phyloP scores from a whole-genome alignment of 2,888 invertebrate genomes.

The Hydropsyche betteni region DNA sequence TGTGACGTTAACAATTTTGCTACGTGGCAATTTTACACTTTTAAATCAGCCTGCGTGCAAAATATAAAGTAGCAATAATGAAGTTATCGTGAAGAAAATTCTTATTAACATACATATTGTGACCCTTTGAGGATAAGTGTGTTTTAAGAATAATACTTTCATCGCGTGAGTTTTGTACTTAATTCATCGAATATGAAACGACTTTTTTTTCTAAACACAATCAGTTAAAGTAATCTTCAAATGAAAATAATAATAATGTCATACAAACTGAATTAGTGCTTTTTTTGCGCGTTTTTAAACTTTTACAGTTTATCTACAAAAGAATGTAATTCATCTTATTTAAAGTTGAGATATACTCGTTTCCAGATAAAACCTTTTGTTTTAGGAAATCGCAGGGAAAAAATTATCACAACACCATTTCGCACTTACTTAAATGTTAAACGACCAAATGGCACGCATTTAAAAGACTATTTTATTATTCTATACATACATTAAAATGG shows the following conservation, averaged over 20 bases:
- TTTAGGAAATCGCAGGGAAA: no score
- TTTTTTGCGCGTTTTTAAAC: neutral
- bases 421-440: slow-evolving; percentile 15
- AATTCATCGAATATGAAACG: no score
- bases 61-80: neutral
- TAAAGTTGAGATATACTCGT: slow-evolving; percentile 6
- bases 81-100: slow-evolving; percentile 1
- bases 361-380: slow-evolving; percentile 4
- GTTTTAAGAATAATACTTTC: neutral
- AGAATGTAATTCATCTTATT: slow-evolving; percentile 2
- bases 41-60: neutral
- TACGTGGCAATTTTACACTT: neutral
- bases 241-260: no score
- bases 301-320: neutral
- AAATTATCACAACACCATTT: slow-evolving; percentile 16
- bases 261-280: no score
- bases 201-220: no score
- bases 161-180: neutral
- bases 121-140: neutral
- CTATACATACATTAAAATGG: no score
- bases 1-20: neutral
- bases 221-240: no score
- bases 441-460: slow-evolving; percentile 16
- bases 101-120: slow-evolving; percentile 13
- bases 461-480: neutral